Evolutionary conservation across 2,888 invertebrate genomes (phyloP).

Genomic region (Drosophila diplacantha): DNA sequence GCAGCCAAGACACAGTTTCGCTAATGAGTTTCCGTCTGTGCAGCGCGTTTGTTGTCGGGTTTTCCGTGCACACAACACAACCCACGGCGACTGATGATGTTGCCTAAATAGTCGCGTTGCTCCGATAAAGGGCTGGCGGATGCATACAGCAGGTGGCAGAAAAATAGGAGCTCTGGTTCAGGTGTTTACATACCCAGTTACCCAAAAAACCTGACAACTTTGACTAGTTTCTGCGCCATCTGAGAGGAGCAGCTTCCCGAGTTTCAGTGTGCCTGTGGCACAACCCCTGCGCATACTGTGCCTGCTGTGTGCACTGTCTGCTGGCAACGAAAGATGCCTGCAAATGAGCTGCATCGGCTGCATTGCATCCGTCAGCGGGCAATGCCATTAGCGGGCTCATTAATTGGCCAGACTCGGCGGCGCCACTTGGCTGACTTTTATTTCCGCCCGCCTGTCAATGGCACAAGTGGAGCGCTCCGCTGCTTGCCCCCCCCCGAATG

Average conservation of each 20-base stretch:
- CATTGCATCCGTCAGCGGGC: conserved; percentile 48
- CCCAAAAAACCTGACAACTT: too few species aligned
- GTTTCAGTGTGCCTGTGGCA: neutral
- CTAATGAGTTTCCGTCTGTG: conserved; percentile 68
- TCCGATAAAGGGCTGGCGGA: conserved; percentile 14
- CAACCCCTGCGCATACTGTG: neutral
- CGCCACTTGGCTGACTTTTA: conserved; percentile 46
- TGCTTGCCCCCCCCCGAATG: conserved; percentile 29
- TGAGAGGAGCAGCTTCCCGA: neutral
- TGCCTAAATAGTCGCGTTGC: conserved; percentile 22
- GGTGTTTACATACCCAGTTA: too few species aligned
- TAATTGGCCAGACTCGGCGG: conserved; percentile 55
- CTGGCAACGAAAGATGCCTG: conserved; percentile 24
- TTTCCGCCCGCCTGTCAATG: conserved; percentile 48
- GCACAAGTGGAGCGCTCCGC: conserved; percentile 22
- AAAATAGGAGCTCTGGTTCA: neutral
- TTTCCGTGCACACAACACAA: neutral
- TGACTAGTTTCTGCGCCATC: neutral
- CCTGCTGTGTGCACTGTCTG: neutral
- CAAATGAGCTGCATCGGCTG: conserved; percentile 40
- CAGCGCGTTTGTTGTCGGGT: conserved; percentile 14
- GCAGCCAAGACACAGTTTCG: conserved; percentile 61
- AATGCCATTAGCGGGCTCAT: conserved; percentile 60
- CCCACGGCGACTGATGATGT: conserved; percentile 21
- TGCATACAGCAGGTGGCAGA: conserved; percentile 5